Base-by-base conservation (phyloP, 2,797 vertebrate genomes). In the Gadopsis bispinosus region DNA sequence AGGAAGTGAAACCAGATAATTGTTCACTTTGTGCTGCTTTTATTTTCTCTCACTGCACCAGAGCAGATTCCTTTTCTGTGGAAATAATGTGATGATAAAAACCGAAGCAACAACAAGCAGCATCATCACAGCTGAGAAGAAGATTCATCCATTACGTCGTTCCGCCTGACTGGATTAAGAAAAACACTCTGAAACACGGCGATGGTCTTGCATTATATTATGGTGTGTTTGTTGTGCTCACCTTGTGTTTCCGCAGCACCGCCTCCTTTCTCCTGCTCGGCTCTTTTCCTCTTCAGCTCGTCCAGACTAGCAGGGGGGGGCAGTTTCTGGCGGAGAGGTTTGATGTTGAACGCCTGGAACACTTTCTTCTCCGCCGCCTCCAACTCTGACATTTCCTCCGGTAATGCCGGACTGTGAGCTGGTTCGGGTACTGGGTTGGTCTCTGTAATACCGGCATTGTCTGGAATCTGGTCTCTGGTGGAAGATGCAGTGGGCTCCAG, bases 261-360 rank as follows among this genome's bases (percentile, higher is more conserved):
- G 4, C 72, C 75, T 8, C 81, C 90, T 35, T 87, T 90, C 0
- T 73, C 41, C 75, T 95, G 93, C 70, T 92, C 94, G 4, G 72
- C 47, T 68, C 41, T 53, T 61, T 80, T 88, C 84, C 81, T 94
- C 88, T 95, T 97, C 63, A 96, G 92, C 35, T 95, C 93, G 33
- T 96, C 97, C 86, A 96, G 95, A 69, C 96, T 95, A 5, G 94
- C 94, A 0, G 97, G 93, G 17, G 95, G 94, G 67, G 95, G 94
- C 31, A 99, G 95, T 85, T 97, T 99, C 89, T 97, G 96, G 14
- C 97, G 95, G 26, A 99, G 95, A 43, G 98, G 97, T 88, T 97
- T 98, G 90, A 99, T 94, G 92, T 98, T 98, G 92, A 99, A 99
- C 0, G 98, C 96, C 91, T 97, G 97, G 91, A 99, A 99, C 37